A percentile compares a stretch with the other conserved stretches of the same genome.
These are phyloP conservation scores for Novumbra hubbsi DNA, from an alignment of 2,797 vertebrate species.

Conservation along the genomic window DNA sequence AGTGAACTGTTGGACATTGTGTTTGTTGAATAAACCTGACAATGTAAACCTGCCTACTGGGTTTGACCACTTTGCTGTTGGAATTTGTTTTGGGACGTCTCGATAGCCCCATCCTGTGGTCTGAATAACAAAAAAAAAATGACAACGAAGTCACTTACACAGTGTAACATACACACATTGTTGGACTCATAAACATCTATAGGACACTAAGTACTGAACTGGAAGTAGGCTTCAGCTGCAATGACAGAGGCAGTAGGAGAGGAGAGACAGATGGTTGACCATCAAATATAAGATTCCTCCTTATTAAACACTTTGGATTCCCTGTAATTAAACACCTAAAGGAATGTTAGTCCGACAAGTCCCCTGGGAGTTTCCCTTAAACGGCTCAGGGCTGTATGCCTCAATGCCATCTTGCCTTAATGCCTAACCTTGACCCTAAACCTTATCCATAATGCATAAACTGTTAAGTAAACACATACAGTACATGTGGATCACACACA, in stretches of 20 bases:
- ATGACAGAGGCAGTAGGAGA: conserved; percentile 47
- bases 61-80: conserved; percentile 19
- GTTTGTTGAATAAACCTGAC: too few species aligned
- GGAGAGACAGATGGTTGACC: conserved; percentile 70
- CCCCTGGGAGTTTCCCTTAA: conserved; percentile 56
- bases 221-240: conserved; percentile 48
- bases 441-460: too few species aligned
- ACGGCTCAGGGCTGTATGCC: conserved; percentile 37
- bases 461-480: not conserved
- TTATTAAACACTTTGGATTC: conserved; percentile 78
- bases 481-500: not conserved
- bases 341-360: conserved; percentile 59
- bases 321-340: conserved; percentile 76
- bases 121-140: conserved; percentile 10
- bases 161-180: conserved; percentile 11
- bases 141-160: not conserved
- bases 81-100: conserved; percentile 48
- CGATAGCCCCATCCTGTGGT: conserved; percentile 77
- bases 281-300: conserved; percentile 71
- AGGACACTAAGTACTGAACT: conserved; percentile 39
- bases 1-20: too few species aligned
- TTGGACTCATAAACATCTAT: conserved; percentile 41
- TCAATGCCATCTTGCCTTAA: too few species aligned
- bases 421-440: too few species aligned
- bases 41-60: not conserved